Evolutionary conservation across 2,797 vertebrate genomes (phyloP), one percentile per base, ranked within the genome.

Genomic region (Tapirus indicus): DNA sequence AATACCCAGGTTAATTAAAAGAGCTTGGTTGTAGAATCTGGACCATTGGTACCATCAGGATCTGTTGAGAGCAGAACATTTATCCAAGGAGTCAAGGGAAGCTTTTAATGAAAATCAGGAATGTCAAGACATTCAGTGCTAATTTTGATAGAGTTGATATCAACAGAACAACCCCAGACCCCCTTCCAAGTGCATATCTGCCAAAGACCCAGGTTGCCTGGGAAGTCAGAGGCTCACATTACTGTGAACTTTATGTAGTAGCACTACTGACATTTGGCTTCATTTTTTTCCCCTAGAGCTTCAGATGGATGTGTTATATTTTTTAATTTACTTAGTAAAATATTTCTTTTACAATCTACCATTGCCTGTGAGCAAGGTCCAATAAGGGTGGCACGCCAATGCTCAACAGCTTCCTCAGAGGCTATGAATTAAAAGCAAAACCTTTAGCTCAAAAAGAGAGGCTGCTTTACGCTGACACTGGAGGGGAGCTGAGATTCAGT

Each of bases 51-150:
- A 41, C 14, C 16, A 41, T 25, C 38, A 56, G 54, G 23, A 25
- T 79, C 71, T 83, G 7, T 18, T 29, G 66, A 23, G 58, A 75
- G 21, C 14, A 69, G 13, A 7, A 35, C 11, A 44, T 66, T 17
- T 49, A 89, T 75, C 12, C n/a, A 68, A 72, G 89, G 74, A 97
- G 71, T 41, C 47, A 49, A 77, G 88, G 84, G 89, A 94, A 90
- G 52, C 77, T 94, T 97, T 97, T 86, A 83, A 88, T 87, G 87
- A 92, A 89, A 92, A 92, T 58, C 75, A 93, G 92, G 62, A 64
- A 17, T 60, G 47, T 68, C n/a, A 23, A 91, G 90, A 88, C 20
- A 32, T n/a, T 87, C 49, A 35, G 25, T 21, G 27, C 49, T 91
- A 56, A 95, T 95, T 94, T 91, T 85, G 83, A 62, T 96, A 75